Evolutionary conservation across 2,113 vertebrate species (phyloP), one percentile per base, ranked within the genome.

Genomic region (Tupaia chinensis): DNA sequence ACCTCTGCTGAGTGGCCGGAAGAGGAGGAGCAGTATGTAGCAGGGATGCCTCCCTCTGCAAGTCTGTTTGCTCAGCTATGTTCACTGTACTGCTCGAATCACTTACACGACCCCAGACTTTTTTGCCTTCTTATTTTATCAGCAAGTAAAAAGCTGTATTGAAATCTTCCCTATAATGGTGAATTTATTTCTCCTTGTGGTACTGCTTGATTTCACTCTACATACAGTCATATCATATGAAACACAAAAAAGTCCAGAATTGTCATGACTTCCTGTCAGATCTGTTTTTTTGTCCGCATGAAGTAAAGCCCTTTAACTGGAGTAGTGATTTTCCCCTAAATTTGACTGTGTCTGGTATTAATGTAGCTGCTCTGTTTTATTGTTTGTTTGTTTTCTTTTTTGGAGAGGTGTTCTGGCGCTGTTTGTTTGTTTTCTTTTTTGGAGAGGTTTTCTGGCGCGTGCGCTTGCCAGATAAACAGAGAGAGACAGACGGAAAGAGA

Each of bases 271-370:
- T 44, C n/a, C 65, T 32, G 34, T 1, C 63, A 9, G 65, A 4
- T 56, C 87, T 74, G 19, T 77, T 6, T 8, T 87, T 91, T 86
- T n/a, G 32, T 82, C 34, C 13, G 77, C 58, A 66, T 58, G 34
- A 94, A 77, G 16, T 65, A 91, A 87, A 94, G n/a, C 8, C 63
- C n/a, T 34, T 94, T 72, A 54, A 77, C 8, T 65, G 13, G 81
- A 56, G 17, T 34, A 72, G 12, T 78, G 25, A 11, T 87, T 78
- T 85, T 90, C 61, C 9, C 58, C 25, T 44, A 91, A 77, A 58
- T 58, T 96, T 63, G 70, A 7, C 77, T 90, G 81, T 63, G 27
- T 82, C 69, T 70, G 13, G 34, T 81, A 17, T 56, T 79, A 68
- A 79, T 29, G 4, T 56, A 66, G 32, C 44, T 89, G 27, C 66